phyloP scores from a whole-genome alignment of 2,113 vertebrate species.

The Lycocorax pyrrhopterus region DNA sequence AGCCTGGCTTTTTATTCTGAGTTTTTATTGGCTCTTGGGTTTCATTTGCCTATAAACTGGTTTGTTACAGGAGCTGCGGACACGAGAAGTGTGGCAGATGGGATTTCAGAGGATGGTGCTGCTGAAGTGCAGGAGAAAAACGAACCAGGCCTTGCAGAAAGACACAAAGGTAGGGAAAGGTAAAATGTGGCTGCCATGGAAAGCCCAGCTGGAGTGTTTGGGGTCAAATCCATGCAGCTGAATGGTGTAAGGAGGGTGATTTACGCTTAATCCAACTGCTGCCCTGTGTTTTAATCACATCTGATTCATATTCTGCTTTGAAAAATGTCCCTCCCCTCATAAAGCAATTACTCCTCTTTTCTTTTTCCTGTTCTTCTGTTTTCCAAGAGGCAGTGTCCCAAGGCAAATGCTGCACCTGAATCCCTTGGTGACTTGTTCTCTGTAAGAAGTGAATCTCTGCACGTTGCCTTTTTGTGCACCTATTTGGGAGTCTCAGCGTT shows the following conservation, averaged over 20 bases:
- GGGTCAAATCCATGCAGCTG: background rate
- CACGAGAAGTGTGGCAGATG: background rate
- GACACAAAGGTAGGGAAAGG: conserved; percentile 7
- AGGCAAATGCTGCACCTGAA: background rate
- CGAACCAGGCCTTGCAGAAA: background rate
- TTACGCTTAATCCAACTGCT: background rate
- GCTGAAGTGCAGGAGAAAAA: conserved; percentile 1
- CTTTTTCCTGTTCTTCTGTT: background rate
- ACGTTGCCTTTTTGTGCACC: background rate
- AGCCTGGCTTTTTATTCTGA: background rate
- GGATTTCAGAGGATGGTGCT: background rate
- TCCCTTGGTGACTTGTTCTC: background rate
- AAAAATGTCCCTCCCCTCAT: background rate
- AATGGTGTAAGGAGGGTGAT: background rate
- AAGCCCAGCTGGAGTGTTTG: background rate
- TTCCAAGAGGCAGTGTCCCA: background rate
- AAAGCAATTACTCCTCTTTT: background rate
- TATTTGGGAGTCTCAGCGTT: background rate
- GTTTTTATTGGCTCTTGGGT: background rate
- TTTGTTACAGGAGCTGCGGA: conserved; percentile 3
- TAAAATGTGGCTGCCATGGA: background rate
- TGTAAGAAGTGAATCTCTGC: background rate
- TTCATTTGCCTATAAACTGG: background rate
- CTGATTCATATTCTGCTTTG: background rate
- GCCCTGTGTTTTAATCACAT: background rate